Evolutionary conservation across 1,140 invertebrate genomes (phyloP), one percentile per base, ranked within the genome.

Genomic region (Apis laboriosa): DNA sequence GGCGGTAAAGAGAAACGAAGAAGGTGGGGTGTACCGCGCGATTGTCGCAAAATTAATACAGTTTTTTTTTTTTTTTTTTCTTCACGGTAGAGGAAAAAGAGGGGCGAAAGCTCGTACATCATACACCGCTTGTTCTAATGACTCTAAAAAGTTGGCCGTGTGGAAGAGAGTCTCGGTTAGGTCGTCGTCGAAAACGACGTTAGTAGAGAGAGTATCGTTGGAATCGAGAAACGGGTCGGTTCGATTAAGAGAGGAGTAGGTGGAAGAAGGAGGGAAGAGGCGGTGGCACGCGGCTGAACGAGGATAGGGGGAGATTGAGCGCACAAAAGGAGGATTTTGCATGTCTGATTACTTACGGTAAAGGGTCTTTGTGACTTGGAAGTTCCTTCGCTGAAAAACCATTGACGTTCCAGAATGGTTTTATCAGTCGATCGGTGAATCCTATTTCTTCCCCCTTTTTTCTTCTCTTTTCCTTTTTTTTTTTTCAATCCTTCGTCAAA

Each of bases 271-370:
- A 63, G 19, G 17, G 19, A 19, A n/a, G 60, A 74, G 74, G 49
- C 51, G 24, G 58, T 61, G 73, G 77, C 49, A 21, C 58, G 53
- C 24, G 79, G 55, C 17, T 28, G 77, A 77, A 76, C 43, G 67
- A 53, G 77, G 77, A 85, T 74, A 64, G 63, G 49, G 55, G 55
- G 13, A 81, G 78, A 71, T 68, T 49, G 71, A 68, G 67, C 77
- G 80, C 17, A 84, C 78, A 89, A 89, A 89, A 89, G 87, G 70
- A 89, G 86, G 85, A 88, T 89, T 89, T 89, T 89, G 87, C 87
- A 89, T 89, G 86, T 89, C 87, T 89, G 87, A 89, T 89, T 89
- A 89, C 87, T 89, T 88, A 88, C 77, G 86, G 77, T 78, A 86
- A 67, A 88, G 81, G 70, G 74, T 74, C 83, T 87, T 88, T 88